Evolutionary conservation across 2,113 vertebrate genomes (phyloP).

Genomic region (Synodontis membranacea): DNA sequence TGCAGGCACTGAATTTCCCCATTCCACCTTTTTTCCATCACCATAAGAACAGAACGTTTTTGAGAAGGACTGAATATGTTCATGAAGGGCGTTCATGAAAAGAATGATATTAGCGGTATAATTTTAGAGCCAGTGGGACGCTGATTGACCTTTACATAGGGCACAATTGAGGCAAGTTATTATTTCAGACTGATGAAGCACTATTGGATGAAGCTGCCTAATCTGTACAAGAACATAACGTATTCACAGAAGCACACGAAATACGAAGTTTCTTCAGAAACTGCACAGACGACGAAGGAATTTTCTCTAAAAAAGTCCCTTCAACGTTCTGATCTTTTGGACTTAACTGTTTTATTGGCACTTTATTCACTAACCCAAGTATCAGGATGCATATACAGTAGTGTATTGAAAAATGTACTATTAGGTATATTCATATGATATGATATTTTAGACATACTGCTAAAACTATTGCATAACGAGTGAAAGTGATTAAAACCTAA

Average conservation of each 20-base stretch:
- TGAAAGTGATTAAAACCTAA: not conserved
- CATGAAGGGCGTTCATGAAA: conserved; percentile 12
- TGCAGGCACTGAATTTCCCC: not conserved
- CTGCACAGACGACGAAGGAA: not conserved
- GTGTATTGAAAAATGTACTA: not conserved
- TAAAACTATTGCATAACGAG: not conserved
- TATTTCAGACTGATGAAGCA: conserved; percentile 40
- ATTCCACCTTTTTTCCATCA: not conserved
- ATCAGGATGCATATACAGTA: not conserved
- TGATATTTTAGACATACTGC: not conserved
- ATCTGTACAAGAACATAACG: conserved; percentile 45
- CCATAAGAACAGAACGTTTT: not conserved
- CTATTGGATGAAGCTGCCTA: conserved; percentile 24
- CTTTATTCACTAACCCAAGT: not conserved
- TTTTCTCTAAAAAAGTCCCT: not conserved
- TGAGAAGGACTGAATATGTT: not conserved
- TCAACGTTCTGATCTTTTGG: not conserved
- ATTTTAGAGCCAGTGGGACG: conserved; percentile 37
- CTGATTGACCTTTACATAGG: conserved; percentile 44
- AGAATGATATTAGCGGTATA: not conserved
- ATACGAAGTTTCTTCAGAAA: not conserved
- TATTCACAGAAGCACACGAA: not conserved
- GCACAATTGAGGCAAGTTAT: conserved; percentile 26
- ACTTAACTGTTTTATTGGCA: not conserved
- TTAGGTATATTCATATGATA: not conserved